Percentiles rank a stretch among this genome's conserved stretches.
phyloP scores from a whole-genome alignment of 1,140 invertebrate species.

The Rhizoglyphus robini region DNA sequence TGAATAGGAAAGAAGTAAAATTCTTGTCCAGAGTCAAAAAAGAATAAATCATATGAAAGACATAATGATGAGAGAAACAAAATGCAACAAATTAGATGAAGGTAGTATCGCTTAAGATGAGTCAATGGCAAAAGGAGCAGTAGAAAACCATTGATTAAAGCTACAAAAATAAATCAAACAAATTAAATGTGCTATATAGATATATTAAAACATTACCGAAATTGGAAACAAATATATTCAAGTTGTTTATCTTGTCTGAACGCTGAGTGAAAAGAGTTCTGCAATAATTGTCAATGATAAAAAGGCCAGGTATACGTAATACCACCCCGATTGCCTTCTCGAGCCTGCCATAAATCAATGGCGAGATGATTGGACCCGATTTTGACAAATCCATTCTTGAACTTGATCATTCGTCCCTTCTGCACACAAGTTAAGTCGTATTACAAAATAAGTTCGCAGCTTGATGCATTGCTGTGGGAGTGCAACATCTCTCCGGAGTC shows the following conservation, averaged over 20 bases:
- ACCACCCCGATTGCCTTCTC: constrained; percentile 36
- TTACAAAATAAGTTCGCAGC: no score
- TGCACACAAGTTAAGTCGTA: no score
- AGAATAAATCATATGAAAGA: constrained; percentile 7
- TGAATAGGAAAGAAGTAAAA: not conserved
- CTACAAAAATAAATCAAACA: constrained; percentile 34
- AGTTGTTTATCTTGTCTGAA: constrained; percentile 30
- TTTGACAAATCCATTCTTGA: not conserved
- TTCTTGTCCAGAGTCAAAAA: not conserved
- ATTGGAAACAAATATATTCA: constrained; percentile 29
- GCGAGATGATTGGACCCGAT: not conserved
- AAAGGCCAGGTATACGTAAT: constrained; percentile 39
- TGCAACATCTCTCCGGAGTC: no score
- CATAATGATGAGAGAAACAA: not conserved
- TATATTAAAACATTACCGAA: constrained; percentile 31
- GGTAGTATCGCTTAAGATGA: constrained; percentile 39
- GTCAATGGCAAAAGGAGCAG: constrained; percentile 40
- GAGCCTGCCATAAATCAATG: constrained; percentile 23
- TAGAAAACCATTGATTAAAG: constrained; percentile 37
- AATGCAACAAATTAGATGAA: constrained; percentile 37
- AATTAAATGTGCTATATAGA: no score
- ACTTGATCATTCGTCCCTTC: not conserved
- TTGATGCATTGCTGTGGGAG: no score
- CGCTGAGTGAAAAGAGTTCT: constrained; percentile 31
- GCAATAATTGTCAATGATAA: constrained; percentile 41